These are phyloP conservation scores for Siphonodentalium dalli DNA, from an alignment of 2,888 invertebrate species.

Conservation along the genomic window DNA sequence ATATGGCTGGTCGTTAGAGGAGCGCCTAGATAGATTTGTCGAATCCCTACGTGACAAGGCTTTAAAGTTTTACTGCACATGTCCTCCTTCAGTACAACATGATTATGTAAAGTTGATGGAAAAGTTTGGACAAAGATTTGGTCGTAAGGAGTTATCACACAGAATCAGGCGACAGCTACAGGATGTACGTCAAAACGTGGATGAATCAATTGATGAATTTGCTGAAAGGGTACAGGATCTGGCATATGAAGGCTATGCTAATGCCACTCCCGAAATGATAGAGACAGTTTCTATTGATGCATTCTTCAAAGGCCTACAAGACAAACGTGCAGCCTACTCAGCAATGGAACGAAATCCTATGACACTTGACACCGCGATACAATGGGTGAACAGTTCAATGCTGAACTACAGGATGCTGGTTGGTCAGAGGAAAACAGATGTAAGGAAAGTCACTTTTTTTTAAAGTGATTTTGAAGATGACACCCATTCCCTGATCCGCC, in stretches of 20 bases:
- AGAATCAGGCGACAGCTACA: constrained; percentile 11
- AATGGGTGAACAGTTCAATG: too few species aligned
- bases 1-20: constrained; percentile 1
- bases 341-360: too few species aligned
- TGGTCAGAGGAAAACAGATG: too few species aligned
- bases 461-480: too few species aligned
- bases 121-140: constrained; percentile 9
- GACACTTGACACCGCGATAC: too few species aligned
- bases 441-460: too few species aligned
- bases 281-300: constrained; percentile 1
- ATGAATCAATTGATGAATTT: constrained; percentile 10
- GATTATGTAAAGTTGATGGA: not conserved
- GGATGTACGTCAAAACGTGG: not conserved
- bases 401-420: too few species aligned
- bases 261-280: not conserved
- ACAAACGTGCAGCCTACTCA: not conserved
- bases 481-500: too few species aligned
- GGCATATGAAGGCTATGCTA: constrained; percentile 7
- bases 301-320: not conserved
- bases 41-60: constrained; percentile 13
- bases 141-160: constrained; percentile 2
- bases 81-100: not conserved
- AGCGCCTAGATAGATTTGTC: constrained; percentile 5
- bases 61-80: constrained; percentile 2
- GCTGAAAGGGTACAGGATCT: constrained; percentile 13